phyloP scores from a whole-genome alignment of 2,888 invertebrate species.

The Nematopogon swammerdamellus region DNA sequence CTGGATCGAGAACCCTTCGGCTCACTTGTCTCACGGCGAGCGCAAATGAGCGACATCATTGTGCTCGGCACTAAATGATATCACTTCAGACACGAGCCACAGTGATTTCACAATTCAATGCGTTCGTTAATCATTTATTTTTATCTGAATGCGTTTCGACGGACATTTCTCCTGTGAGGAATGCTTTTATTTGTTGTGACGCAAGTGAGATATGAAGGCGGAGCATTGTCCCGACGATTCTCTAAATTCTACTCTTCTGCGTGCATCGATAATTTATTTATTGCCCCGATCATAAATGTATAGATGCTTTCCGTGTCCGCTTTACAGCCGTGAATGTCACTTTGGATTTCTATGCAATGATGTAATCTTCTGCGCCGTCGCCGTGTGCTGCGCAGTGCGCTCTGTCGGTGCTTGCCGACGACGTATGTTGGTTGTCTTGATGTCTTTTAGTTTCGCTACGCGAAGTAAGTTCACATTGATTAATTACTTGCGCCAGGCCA shows the following conservation, averaged over 20 bases:
- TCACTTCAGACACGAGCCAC: slow-evolving; percentile 13
- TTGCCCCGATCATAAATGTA: not conserved
- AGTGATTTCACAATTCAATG: slow-evolving; percentile 36
- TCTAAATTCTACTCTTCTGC: not conserved
- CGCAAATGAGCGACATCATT: not conserved
- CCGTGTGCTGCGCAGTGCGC: not conserved
- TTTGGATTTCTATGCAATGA: not conserved
- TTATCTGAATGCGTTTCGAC: slow-evolving; percentile 5
- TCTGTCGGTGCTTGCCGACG: no score
- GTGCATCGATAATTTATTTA: not conserved
- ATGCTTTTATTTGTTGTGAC: slow-evolving; percentile 22
- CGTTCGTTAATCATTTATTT: slow-evolving; percentile 27
- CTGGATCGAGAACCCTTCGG: not conserved
- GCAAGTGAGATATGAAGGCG: slow-evolving; percentile 26
- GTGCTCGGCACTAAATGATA: slow-evolving; percentile 24
- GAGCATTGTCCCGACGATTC: slow-evolving; percentile 21
- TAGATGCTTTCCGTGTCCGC: not conserved
- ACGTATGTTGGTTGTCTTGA: no score
- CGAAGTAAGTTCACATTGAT: no score
- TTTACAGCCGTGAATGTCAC: not conserved
- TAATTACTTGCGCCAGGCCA: no score
- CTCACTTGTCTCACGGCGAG: not conserved
- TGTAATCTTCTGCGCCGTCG: no score
- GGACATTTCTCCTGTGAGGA: slow-evolving; percentile 13
- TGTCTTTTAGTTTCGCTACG: no score